Evolutionary conservation across 2,888 invertebrate species (phyloP).

Genomic region (Hyposoter dolosus): DNA sequence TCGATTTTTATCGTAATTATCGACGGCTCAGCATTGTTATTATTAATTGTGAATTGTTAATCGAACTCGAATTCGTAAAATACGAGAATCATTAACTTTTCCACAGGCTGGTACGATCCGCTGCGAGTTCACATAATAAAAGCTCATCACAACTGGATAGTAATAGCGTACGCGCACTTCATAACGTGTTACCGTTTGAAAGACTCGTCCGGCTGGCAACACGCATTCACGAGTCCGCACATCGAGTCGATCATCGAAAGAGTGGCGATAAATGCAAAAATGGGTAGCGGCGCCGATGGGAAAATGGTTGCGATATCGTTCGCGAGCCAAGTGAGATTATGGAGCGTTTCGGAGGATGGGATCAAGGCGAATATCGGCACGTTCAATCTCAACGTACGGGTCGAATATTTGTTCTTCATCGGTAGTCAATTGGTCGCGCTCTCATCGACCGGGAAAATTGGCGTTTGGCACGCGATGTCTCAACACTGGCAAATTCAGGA

Average conservation of each 20-base stretch:
- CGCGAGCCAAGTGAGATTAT: slow-evolving; percentile 91
- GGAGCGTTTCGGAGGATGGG: slow-evolving; percentile 93
- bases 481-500: slow-evolving; percentile 99
- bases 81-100: slow-evolving; percentile 83
- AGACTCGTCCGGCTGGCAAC: slow-evolving; percentile 98
- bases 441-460: slow-evolving; percentile 96
- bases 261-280: slow-evolving; percentile 94
- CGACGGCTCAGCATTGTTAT: not conserved
- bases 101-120: slow-evolving; percentile 92
- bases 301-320: slow-evolving; percentile 95
- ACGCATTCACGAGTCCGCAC: slow-evolving; percentile 96
- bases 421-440: slow-evolving; percentile 99
- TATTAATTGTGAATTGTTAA: not conserved
- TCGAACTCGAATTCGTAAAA: not conserved
- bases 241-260: slow-evolving; percentile 96
- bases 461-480: slow-evolving; percentile 99
- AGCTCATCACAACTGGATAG: slow-evolving; percentile 99
- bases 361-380: slow-evolving; percentile 91
- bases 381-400: slow-evolving; percentile 95
- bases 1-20: not conserved
- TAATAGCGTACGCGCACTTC: slow-evolving; percentile 98
- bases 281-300: slow-evolving; percentile 86
- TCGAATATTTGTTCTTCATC: slow-evolving; percentile 98
- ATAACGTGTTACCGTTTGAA: slow-evolving; percentile 97
- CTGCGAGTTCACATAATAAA: slow-evolving; percentile 96